Conservation (phyloP, 2,797 vertebrate species). For the Uromys caudimaculatus region DNA sequence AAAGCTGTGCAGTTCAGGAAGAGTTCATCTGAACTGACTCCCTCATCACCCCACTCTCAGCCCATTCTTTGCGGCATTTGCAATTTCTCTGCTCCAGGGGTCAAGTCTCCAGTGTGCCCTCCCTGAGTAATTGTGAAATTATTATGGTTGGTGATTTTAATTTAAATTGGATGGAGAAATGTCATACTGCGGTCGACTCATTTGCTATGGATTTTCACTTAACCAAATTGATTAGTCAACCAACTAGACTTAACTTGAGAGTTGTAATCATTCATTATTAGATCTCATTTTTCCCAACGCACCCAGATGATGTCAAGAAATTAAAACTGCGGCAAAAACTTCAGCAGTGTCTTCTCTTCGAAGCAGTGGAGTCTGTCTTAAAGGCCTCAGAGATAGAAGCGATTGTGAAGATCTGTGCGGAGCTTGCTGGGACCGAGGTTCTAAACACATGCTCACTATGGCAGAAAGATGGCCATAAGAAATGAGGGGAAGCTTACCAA, state of each 20-base stretch:
- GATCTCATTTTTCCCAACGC: constrained; percentile 87
- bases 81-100: constrained; percentile 86
- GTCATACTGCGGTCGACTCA: constrained; percentile 90
- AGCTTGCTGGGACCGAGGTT: background rate
- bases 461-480: background rate
- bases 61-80: constrained; percentile 83
- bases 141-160: constrained; percentile 90
- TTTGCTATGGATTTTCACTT: constrained; percentile 93
- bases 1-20: constrained; percentile 69
- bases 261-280: constrained; percentile 91
- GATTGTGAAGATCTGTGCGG: background rate
- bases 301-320: constrained; percentile 82
- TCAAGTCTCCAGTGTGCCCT: constrained; percentile 88
- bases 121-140: constrained; percentile 88
- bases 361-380: background rate
- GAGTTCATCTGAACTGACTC: constrained; percentile 74
- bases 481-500: background rate
- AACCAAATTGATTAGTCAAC: constrained; percentile 93
- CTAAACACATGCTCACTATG: background rate
- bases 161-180: constrained; percentile 91
- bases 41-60: constrained; percentile 61
- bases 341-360: background rate
- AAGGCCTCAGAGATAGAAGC: constrained; percentile 2
- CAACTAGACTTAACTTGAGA: constrained; percentile 91
- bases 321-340: constrained; percentile 82